Evolutionary conservation across 2,888 invertebrate genomes (phyloP), one percentile per base, ranked within the genome.

Genomic region (Caenorhabditis afra): DNA sequence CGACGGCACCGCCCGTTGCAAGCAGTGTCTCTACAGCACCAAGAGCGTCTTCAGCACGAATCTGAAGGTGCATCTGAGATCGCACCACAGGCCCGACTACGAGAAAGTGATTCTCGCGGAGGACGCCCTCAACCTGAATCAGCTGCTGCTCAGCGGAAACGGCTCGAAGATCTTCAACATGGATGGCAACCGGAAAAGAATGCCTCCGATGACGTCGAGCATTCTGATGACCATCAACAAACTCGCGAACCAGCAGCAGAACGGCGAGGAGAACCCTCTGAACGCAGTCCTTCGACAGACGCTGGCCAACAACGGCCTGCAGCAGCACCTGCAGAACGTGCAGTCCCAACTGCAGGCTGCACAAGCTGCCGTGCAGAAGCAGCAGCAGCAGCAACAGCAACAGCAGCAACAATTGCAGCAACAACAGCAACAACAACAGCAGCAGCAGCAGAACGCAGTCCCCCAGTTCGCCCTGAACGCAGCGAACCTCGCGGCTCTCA

Each of bases 11-110:
- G 86, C 87, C 41, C 52, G 81, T 14, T 88, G 88, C 70, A 83
- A 85, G 59, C 83, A 86, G 66, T 88, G 88, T 65, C 80, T 84
- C n/a, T 88, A 87, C 80, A 85, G 79, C 52, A 88, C 88, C 3
- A 85, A 85, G 59, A 86, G 85, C 55, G 87, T 87, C 20, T 88
- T 87, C 78, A 86, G 86, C 55, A 88, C 88, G 3, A 88, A 88
- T 77, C 76, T 88, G 16, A 88, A 88, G 67, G 87, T 87, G 5
- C 88, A 88, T 81, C 79, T 88, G 35, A 73, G 86, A 53, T 87
- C 87, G 8, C 88, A 88, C 77, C 88, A 88, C 70, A 78, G 85
- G 22, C 73, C 82, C 4, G 84, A 86, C 50, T 87, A 86, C 66
- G 86, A 87, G 59, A 85, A 87, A 82, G 87, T 87, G 73, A 85